A percentile compares a stretch with the other conserved stretches of the same genome.
Conservation (phyloP, 2,113 vertebrate genomes). For the Eptesicus fuscus region DNA sequence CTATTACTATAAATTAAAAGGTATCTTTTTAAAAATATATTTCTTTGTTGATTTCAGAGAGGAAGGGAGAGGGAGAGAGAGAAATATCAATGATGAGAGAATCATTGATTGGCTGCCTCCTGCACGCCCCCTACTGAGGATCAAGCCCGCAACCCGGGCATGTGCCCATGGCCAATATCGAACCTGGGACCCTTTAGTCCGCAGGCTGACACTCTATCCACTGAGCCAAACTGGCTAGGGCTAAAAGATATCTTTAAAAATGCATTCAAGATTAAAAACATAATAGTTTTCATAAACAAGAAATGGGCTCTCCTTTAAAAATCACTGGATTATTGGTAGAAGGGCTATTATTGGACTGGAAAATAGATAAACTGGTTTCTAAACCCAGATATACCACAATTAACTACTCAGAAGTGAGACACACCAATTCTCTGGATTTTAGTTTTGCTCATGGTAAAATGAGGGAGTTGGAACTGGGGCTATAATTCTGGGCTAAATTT, state of each 20-base stretch:
- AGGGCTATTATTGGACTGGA: neutral
- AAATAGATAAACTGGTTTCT: neutral
- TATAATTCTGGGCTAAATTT: neutral
- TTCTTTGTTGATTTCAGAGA: too few relatives aligned
- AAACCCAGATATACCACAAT: neutral
- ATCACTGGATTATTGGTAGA: neutral
- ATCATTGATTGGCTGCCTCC: too few relatives aligned
- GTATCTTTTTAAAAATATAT: too few relatives aligned
- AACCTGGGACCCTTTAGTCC: neutral
- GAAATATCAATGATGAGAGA: too few relatives aligned
- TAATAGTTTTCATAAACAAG: neutral
- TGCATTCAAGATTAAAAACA: constrained; percentile 3
- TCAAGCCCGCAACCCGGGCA: too few relatives aligned
- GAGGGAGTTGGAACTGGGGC: neutral
- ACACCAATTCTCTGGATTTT: neutral
- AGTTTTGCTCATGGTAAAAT: neutral
- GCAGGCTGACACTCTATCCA: too few relatives aligned
- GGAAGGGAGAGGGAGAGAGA: too few relatives aligned
- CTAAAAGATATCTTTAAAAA: constrained; percentile 28
- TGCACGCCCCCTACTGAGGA: too few relatives aligned
- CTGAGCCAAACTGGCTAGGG: too few relatives aligned
- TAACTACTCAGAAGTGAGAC: neutral
- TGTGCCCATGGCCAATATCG: too few relatives aligned
- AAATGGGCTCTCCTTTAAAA: constrained; percentile 18
- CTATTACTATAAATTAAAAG: neutral